Conservation (phyloP, 1,140 invertebrate species). For the Hyles vespertilio region DNA sequence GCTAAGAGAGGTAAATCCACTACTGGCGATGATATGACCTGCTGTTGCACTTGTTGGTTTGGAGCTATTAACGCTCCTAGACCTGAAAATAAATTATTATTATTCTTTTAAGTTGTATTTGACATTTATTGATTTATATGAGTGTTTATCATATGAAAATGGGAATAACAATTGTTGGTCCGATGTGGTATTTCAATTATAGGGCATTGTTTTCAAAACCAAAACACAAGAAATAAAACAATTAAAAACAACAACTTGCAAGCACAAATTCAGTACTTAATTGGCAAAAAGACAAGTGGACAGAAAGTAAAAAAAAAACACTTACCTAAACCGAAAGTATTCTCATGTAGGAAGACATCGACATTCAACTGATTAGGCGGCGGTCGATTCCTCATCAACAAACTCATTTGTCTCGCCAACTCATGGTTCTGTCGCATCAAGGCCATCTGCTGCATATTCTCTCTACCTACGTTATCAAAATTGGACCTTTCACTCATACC, state of each 20-base stretch:
- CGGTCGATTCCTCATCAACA: conserved; percentile 57
- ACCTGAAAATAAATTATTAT: conserved; percentile 38
- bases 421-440: conserved; percentile 59
- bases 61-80: conserved; percentile 52
- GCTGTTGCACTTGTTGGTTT: conserved; percentile 48
- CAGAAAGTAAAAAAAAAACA: conserved; percentile 13
- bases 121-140: too few species aligned
- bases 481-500: conserved; percentile 37
- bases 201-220: too few species aligned
- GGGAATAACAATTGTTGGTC: too few species aligned
- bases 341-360: conserved; percentile 64
- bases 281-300: too few species aligned
- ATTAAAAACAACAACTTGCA: too few species aligned
- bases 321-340: conserved; percentile 17
- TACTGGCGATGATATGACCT: conserved; percentile 55
- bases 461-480: conserved; percentile 43
- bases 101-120: too few species aligned
- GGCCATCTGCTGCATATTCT: conserved; percentile 45
- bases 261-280: too few species aligned
- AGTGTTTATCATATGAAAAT: too few species aligned
- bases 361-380: conserved; percentile 63
- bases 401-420: conserved; percentile 54
- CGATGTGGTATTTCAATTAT: too few species aligned
- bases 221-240: too few species aligned
- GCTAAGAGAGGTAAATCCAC: conserved; percentile 56